phyloP scores from a whole-genome alignment of 2,797 vertebrate species.

The Cheirogaleus major region DNA sequence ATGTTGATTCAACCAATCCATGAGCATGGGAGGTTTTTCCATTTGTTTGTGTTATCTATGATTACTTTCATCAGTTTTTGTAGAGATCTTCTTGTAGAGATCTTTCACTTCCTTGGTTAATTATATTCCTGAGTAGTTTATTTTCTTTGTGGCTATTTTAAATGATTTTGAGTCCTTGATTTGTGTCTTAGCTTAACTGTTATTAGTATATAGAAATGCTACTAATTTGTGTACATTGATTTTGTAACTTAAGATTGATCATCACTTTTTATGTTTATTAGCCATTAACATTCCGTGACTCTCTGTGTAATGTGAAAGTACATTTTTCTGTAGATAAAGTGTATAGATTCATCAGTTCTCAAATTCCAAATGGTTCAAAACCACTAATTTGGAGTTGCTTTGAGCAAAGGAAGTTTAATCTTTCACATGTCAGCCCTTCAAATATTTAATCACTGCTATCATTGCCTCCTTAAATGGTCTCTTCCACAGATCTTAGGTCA shows the following conservation, averaged over 20 bases:
- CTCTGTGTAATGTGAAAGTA: not conserved
- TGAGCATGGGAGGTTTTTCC: no score
- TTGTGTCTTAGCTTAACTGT: no score
- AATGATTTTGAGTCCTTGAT: no score
- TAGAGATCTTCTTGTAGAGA: no score
- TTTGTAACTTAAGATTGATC: not conserved
- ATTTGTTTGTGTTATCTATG: no score
- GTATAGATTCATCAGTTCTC: not conserved
- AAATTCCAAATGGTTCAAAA: not conserved
- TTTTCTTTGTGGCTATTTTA: no score
- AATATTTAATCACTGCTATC: not conserved
- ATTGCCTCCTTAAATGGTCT: not conserved
- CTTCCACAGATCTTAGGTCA: not conserved
- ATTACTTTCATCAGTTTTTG: no score
- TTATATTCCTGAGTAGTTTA: no score
- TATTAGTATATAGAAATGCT: no score
- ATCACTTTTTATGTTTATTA: not conserved
- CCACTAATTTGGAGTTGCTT: not conserved
- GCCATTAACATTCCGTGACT: not conserved
- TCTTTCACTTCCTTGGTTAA: no score
- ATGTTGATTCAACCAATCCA: no score
- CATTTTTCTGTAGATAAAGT: not conserved
- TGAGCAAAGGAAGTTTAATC: not conserved
- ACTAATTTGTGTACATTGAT: no score
- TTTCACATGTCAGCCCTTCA: not conserved